Percentiles rank a stretch among this genome's conserved stretches.
These are phyloP conservation scores for Oconnorella tubifera DNA, from an alignment of 2,888 invertebrate species.

Conservation along the genomic window DNA sequence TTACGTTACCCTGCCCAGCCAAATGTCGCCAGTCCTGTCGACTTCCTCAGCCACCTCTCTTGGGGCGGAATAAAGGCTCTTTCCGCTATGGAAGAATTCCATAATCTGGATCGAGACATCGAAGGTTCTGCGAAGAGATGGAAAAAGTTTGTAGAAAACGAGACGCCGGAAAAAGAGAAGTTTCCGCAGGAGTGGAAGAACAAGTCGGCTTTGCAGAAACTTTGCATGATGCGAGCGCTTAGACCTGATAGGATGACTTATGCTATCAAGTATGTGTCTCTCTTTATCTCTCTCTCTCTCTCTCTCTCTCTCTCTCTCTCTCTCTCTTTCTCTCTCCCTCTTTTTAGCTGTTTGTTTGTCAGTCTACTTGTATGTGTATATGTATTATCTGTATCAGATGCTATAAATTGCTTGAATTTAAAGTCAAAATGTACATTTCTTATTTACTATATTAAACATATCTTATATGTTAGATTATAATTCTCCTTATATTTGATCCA, in stretches of 20 bases:
- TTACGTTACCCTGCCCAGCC: conserved; percentile 87
- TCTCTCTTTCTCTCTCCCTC: background rate
- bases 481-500: no score
- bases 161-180: conserved; percentile 91
- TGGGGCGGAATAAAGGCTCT: conserved; percentile 95
- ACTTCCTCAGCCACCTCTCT: conserved; percentile 83
- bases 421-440: no score
- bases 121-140: conserved; percentile 94
- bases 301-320: background rate
- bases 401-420: no score
- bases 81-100: conserved; percentile 80
- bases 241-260: conserved; percentile 95
- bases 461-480: no score
- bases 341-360: no score
- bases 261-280: conserved; percentile 78
- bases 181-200: conserved; percentile 98
- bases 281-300: no score
- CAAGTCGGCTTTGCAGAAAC: conserved; percentile 82
- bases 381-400: no score
- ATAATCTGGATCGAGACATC: conserved; percentile 89
- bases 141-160: conserved; percentile 94
- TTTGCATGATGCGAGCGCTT: conserved; percentile 92
- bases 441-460: no score
- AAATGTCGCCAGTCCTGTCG: conserved; percentile 88
- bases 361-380: background rate